Evolutionary conservation across 2,888 invertebrate genomes (phyloP), one percentile per base, ranked within the genome.

Genomic region (Phortica magna): DNA sequence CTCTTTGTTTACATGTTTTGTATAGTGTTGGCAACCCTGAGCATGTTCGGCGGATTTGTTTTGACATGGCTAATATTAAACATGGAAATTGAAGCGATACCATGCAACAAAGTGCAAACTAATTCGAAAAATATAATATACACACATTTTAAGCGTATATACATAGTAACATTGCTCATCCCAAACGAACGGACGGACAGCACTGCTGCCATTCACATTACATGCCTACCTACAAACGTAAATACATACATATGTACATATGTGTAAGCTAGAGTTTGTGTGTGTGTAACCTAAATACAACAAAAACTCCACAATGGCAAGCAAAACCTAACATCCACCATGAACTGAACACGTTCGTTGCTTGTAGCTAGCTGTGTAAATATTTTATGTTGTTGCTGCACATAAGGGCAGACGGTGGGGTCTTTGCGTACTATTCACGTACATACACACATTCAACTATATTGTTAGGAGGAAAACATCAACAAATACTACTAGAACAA

Each of bases 281-380:
- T 39, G 65, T 65, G 65, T 65, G 65, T 65, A 65, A 65, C 41
- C 65, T 65, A 65, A 65, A 65, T 41, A 65, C 65, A 65, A 65
- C 65, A 65, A 65, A 53, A 65, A 65, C 65, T 65, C 65, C 65
- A 65, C 65, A 65, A 65, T 9, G n/a, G 41, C n/a, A 59, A 17
- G 59, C 31, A 65, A 39, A 65, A 41, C 22, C 65, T 10, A 65
- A 65, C 65, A 65, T 65, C 65, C 65, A 65, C 65, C 65, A 65
- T 14, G 41, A 14, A 31, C 17, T 67, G 67, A 67, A 67, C 67
- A 67, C 39, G 67, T 67, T 67, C 42, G 42, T 67, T 67, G 67
- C 14, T 42, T 17, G 10, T 67, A 7, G n/a, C 9, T 67, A 41
- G 39, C n/a, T 67, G n/a, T 67, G 41, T 48, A 48, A 48, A 48